These are phyloP conservation scores for Paralichthys olivaceus DNA, from an alignment of 2,113 vertebrate genomes.

Conservation along the genomic window DNA sequence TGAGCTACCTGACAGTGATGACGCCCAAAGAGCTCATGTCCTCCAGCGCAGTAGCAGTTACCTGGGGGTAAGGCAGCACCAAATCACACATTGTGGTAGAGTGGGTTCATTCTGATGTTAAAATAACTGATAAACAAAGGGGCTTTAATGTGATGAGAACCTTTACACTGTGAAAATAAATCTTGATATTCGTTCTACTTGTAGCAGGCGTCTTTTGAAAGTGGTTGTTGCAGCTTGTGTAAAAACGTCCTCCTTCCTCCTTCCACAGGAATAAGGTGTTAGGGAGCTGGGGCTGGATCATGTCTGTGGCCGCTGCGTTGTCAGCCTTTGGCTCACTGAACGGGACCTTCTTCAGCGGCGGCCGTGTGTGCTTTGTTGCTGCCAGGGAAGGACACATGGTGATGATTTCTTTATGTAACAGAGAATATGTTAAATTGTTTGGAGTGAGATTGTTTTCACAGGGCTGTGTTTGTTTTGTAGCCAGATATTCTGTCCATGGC, in stretches of 20 bases:
- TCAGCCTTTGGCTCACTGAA: slow-evolving; percentile 89
- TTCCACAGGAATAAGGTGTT: slow-evolving; percentile 88
- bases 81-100: neutral
- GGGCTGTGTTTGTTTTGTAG: slow-evolving; percentile 67
- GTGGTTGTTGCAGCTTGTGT: no score
- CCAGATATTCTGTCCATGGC: slow-evolving; percentile 90
- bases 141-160: neutral
- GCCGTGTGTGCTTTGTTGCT: slow-evolving; percentile 88
- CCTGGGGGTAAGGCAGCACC: slow-evolving; percentile 86
- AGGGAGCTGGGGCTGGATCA: slow-evolving; percentile 90
- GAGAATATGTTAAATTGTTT: neutral
- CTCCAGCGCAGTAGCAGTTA: slow-evolving; percentile 88
- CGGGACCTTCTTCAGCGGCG: slow-evolving; percentile 87
- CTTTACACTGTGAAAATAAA: no score
- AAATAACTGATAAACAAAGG: neutral
- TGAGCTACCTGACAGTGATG: slow-evolving; percentile 92
- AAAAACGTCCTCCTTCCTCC: neutral
- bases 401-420: slow-evolving; percentile 40
- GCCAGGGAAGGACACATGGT: slow-evolving; percentile 92
- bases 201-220: neutral
- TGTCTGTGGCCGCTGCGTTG: slow-evolving; percentile 88
- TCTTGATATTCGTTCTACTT: neutral
- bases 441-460: neutral
- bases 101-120: neutral
- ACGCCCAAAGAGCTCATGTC: slow-evolving; percentile 86